A percentile compares a stretch with the other conserved stretches of the same genome.
Conservation (phyloP, 2,888 invertebrate species). For the Eumerus sabulonum region DNA sequence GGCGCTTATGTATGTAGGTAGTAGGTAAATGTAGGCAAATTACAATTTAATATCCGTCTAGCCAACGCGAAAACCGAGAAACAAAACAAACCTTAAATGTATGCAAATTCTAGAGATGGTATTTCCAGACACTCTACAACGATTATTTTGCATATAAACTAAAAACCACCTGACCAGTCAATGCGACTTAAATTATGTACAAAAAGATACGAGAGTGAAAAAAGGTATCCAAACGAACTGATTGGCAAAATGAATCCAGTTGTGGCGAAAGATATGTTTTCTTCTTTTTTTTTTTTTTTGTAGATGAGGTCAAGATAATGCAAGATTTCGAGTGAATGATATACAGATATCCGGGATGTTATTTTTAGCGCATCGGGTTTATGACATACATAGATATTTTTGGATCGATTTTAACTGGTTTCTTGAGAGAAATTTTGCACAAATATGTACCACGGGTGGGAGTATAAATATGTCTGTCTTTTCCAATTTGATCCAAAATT, state of each 20-base stretch:
- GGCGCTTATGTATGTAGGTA: no score
- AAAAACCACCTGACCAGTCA: conserved; percentile 41
- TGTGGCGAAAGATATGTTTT: neutral
- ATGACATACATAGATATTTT: conserved; percentile 40
- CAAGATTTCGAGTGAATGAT: conserved; percentile 25
- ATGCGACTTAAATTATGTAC: no score
- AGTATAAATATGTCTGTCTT: no score
- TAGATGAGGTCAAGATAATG: conserved; percentile 20
- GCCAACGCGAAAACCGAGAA: no score
- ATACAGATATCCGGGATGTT: conserved; percentile 47
- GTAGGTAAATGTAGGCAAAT: conserved; percentile 20
- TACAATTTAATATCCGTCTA: conserved; percentile 41
- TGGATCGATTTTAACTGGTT: neutral
- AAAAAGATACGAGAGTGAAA: conserved; percentile 20
- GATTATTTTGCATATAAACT: conserved; percentile 43
- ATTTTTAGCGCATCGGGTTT: conserved; percentile 19
- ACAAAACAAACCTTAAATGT: conserved; percentile 15
- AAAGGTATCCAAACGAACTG: conserved; percentile 33
- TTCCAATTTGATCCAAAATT: no score
- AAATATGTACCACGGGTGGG: no score
- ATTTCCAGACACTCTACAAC: conserved; percentile 40
- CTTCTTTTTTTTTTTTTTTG: neutral
- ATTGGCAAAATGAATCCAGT: conserved; percentile 33
- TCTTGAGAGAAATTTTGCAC: no score
- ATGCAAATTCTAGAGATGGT: conserved; percentile 41